Base-by-base conservation (phyloP, 2,888 invertebrate species). In the Phymatocera aterrima region DNA sequence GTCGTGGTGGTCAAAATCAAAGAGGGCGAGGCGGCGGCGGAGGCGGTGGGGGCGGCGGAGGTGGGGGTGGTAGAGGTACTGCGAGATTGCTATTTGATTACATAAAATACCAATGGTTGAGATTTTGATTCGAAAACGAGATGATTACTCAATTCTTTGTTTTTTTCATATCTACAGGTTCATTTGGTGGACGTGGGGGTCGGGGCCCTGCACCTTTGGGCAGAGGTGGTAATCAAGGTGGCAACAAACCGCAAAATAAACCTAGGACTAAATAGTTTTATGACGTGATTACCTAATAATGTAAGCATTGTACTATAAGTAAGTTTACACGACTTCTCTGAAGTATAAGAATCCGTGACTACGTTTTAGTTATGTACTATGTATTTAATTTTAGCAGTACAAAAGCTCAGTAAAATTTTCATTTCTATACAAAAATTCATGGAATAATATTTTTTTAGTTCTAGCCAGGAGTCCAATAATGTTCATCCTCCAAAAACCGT, bases 1-100 rank as follows among this genome's bases (percentile, higher is more conserved):
- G 95, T 48, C 92, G 95, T 74, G 94, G 94, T 2, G 93, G 93
- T 43, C 93, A 94, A 83, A 93, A 93, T 82, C 93, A 93, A 91
- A 88, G 94, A 78, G 89, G 92, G 24, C 93, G 93, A 72, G 91
- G 94, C 10, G 93, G 94, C n/a, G 93, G 94, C 0, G 92, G 93
- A 79, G 91, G 94, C 83, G 93, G 91, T 90, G 91, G 82, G n/a
- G 85, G 84, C 10, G 87, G 86, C 0, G 70, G 70, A 28, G 70
- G 94, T 77, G 89, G 92, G n/a, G 70, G 64, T 28, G 79, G 48
- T 46, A 68, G 65, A 72, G 65, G 79, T 72, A 51, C 2, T 15
- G 0, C 10, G 34, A 70, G 70, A 48, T 37, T 37, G 57, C 21
- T 34, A 31, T 4, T 12, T 34, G 31, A n/a, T 12, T n/a, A n/a